Evolutionary conservation across 2,888 invertebrate genomes (phyloP).

Genomic region (Nasonovia ribisnigri): DNA sequence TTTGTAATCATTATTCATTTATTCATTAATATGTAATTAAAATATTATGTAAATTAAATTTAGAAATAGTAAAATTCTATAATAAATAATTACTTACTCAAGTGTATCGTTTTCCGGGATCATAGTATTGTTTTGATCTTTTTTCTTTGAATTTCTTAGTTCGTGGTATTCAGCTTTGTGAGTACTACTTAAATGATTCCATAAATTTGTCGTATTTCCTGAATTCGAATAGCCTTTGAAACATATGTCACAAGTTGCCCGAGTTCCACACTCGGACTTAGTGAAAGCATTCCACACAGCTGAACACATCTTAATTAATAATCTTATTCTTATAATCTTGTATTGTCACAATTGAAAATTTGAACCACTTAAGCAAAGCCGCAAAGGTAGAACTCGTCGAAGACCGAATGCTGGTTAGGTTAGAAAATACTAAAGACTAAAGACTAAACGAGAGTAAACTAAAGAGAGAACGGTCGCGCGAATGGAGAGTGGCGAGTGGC

Average conservation of each 20-base stretch:
- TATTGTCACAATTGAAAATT: not conserved
- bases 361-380: too few species aligned
- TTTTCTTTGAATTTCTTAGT: not conserved
- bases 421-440: too few species aligned
- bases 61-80: not conserved
- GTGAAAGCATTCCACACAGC: not conserved
- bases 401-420: too few species aligned
- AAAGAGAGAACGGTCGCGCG: too few species aligned
- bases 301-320: not conserved
- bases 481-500: not conserved
- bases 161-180: not conserved
- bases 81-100: not conserved
- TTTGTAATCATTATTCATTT: not conserved
- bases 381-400: too few species aligned
- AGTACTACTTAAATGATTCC: not conserved
- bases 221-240: conserved; percentile 6
- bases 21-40: conserved; percentile 4
- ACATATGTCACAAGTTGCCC: not conserved
- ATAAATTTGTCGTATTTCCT: conserved; percentile 7
- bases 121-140: not conserved
- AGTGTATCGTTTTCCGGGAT: conserved; percentile 10
- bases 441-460: too few species aligned
- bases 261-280: conserved; percentile 1
- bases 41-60: not conserved
- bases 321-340: not conserved